Evolutionary conservation across 2,113 vertebrate genomes (phyloP).

Genomic region (Notiomystis cincta): DNA sequence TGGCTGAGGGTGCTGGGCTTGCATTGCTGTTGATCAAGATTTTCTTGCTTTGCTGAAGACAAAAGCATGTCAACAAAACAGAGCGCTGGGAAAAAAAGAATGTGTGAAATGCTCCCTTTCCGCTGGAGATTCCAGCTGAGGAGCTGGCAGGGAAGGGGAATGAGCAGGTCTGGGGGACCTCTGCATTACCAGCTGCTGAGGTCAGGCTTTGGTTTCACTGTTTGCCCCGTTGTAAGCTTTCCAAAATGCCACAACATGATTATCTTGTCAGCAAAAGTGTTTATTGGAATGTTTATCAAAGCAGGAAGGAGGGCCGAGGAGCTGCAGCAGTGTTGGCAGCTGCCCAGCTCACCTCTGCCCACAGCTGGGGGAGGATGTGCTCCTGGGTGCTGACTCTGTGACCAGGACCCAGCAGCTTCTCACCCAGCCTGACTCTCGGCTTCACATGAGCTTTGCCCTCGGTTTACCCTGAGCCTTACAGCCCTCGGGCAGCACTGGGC

Average conservation of each 20-base stretch:
- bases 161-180: not conserved
- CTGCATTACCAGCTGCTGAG: not conserved
- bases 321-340: not conserved
- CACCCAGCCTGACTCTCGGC: not conserved
- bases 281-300: not conserved
- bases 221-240: not conserved
- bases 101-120: not conserved
- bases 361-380: not conserved
- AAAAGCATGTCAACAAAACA: not conserved
- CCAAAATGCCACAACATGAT: not conserved
- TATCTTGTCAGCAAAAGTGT: not conserved
- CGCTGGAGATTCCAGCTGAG: fast-evolving
- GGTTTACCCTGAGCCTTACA: not conserved
- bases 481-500: fast-evolving
- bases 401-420: not conserved
- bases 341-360: not conserved
- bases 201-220: not conserved
- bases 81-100: not conserved
- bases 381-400: fast-evolving
- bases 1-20: not conserved
- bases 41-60: not conserved
- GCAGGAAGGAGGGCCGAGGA: not conserved
- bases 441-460: not conserved
- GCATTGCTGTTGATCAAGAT: not conserved
- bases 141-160: not conserved